Conservation (phyloP, 2,888 invertebrate species). For the Andrena camellia region DNA sequence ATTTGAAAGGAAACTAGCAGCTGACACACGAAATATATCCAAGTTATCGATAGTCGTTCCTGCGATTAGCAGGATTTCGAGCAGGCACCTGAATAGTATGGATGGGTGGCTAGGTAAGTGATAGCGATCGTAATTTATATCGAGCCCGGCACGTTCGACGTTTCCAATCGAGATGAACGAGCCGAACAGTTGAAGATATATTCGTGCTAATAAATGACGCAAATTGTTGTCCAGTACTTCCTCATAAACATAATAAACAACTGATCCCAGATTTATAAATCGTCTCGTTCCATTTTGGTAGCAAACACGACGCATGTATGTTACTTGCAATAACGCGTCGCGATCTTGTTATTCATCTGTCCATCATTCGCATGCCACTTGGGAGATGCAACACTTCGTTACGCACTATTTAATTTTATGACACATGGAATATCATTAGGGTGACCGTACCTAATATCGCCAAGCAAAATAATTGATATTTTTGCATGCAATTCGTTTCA, state of each 20-base stretch:
- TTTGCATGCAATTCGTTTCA: no score
- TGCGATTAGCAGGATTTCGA: conserved; percentile 59
- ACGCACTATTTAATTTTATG: conserved; percentile 44
- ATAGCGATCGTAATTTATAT: conserved; percentile 76
- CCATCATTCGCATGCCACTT: background rate
- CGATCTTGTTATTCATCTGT: background rate
- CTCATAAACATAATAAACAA: conserved; percentile 57
- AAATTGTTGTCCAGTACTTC: conserved; percentile 50
- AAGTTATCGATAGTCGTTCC: conserved; percentile 61
- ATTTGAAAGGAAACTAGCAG: conserved; percentile 44
- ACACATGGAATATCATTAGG: conserved; percentile 16
- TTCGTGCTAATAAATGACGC: conserved; percentile 64
- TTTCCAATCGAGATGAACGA: conserved; percentile 70
- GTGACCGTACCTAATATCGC: no score
- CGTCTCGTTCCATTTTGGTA: conserved; percentile 1
- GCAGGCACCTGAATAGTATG: conserved; percentile 56
- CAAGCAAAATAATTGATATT: no score
- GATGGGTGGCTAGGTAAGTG: conserved; percentile 59
- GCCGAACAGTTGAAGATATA: conserved; percentile 61
- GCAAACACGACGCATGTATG: conserved; percentile 2
- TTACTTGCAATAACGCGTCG: conserved; percentile 18
- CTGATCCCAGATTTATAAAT: conserved; percentile 44
- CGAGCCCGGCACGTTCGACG: conserved; percentile 62
- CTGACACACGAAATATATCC: conserved; percentile 58
- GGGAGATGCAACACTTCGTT: conserved; percentile 26